Evolutionary conservation across 1,140 invertebrate genomes (phyloP), one percentile per base, ranked within the genome.

Genomic region (Zophobas atratus): DNA sequence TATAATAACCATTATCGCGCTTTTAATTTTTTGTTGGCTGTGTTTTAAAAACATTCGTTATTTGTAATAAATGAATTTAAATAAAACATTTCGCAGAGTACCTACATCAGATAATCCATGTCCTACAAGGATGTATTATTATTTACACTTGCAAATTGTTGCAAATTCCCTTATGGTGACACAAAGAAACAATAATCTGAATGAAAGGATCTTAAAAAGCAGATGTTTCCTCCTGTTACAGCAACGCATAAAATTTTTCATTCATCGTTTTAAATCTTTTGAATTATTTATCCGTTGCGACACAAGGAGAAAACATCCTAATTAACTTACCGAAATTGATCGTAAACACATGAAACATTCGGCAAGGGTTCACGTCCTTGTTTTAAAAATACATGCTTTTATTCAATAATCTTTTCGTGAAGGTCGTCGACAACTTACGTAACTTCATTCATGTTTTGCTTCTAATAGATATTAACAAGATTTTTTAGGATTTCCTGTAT

Each of bases 361-460:
- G 6, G 35, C 20, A 33, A 57, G 55, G 32, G 55, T 57, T 57
- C 38, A 43, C 33, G 60, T 67, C 60, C 60, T 67, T 67, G 60
- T 43, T n/a, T 67, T 67, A 43, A 67, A 67, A 67, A 63, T 51
- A 51, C 49, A 51, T 20, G n/a, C n/a, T 51, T 51, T 8, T 57
- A 57, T 57, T 36, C 32, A 57, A 1, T 35, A 57, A 57, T 57
- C 32, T 63, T 38, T 63, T 4, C 60, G 2, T 5, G 60, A 43
- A 67, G 60, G 60, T 6, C 39, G 32, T 33, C 57, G 6, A 51
- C 4, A 41, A 63, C 36, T 67, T 43, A 43, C 39, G 60, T 41
- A 67, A 67, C 39, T 63, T 48, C 60, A 67, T 67, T 67, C 60
- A 67, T 67, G 60, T 41, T 67, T 67, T 43, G 39, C 6, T n/a